phyloP scores from a whole-genome alignment of 2,888 invertebrate species.

The Epistrophella euchroma region DNA sequence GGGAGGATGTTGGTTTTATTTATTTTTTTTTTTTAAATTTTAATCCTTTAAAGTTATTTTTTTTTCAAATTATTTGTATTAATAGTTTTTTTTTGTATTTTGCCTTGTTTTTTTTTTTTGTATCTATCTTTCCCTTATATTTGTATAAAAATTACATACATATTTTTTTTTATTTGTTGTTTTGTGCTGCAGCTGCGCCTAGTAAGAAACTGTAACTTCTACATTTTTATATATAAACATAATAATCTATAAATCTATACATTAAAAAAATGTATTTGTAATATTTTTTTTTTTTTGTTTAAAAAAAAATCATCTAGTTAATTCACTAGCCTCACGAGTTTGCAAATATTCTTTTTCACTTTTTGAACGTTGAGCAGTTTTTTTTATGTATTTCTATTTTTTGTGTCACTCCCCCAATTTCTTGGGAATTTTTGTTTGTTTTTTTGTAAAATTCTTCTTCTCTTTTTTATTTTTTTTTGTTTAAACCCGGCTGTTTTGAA shows the following conservation, averaged over 20 bases:
- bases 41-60: slow-evolving; percentile 13
- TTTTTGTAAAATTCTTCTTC: slow-evolving; percentile 22
- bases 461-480: neutral
- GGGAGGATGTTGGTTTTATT: slow-evolving; percentile 50
- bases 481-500: slow-evolving; percentile 43
- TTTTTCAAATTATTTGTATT: slow-evolving; percentile 67
- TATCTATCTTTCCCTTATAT: slow-evolving; percentile 60
- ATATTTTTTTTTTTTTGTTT: slow-evolving; percentile 37
- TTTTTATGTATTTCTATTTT: neutral
- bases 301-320: slow-evolving; percentile 63
- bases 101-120: slow-evolving; percentile 8
- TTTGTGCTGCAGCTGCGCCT: slow-evolving; percentile 74
- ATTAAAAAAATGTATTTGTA: slow-evolving; percentile 61
- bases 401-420: neutral
- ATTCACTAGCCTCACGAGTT: slow-evolving; percentile 75
- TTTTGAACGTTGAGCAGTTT: slow-evolving; percentile 69
- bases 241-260: slow-evolving; percentile 62
- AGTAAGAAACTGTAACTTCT: slow-evolving; percentile 71
- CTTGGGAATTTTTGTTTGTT: slow-evolving; percentile 25
- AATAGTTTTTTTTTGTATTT: slow-evolving; percentile 47
- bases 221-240: slow-evolving; percentile 53
- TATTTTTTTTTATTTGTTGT: slow-evolving; percentile 26
- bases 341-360: slow-evolving; percentile 46
- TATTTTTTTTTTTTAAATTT: neutral
- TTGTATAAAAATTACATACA: slow-evolving; percentile 72